These are phyloP conservation scores for Tonatia bakeri DNA, from an alignment of 2,113 vertebrate species.

Conservation along the genomic window DNA sequence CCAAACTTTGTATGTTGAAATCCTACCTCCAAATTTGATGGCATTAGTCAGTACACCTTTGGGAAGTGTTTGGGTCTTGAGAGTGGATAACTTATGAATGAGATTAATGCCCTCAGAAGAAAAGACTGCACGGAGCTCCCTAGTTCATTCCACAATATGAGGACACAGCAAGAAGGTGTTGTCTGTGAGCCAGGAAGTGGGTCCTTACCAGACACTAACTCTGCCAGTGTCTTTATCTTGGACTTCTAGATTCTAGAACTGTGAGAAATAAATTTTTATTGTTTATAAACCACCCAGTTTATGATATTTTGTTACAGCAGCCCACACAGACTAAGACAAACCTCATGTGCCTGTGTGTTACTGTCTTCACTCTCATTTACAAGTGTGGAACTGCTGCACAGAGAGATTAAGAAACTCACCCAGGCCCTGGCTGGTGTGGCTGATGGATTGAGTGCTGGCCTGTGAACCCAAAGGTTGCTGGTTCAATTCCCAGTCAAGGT, in stretches of 20 bases:
- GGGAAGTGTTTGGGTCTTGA: neutral
- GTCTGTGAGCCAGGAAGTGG: neutral
- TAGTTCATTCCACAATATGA: neutral
- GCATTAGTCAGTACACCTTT: neutral
- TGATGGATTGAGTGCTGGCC: no score
- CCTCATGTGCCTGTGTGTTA: neutral
- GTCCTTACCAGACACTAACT: neutral
- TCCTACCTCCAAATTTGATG: neutral
- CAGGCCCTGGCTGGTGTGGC: no score
- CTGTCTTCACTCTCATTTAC: neutral
- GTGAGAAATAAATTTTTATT: neutral
- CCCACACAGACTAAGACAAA: neutral
- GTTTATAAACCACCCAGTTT: neutral
- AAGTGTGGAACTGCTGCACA: neutral
- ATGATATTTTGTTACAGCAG: neutral
- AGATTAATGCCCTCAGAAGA: neutral
- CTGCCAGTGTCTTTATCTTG: neutral
- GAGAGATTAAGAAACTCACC: neutral
- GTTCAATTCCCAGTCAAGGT: no score
- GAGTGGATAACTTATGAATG: neutral
- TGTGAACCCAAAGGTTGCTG: no score
- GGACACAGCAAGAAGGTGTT: neutral
- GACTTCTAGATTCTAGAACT: neutral
- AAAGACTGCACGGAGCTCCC: neutral
- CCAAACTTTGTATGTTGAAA: neutral